Percentiles rank a stretch among this genome's conserved stretches.
Conservation (phyloP, 1,140 invertebrate genomes). For the Heliconius himera region DNA sequence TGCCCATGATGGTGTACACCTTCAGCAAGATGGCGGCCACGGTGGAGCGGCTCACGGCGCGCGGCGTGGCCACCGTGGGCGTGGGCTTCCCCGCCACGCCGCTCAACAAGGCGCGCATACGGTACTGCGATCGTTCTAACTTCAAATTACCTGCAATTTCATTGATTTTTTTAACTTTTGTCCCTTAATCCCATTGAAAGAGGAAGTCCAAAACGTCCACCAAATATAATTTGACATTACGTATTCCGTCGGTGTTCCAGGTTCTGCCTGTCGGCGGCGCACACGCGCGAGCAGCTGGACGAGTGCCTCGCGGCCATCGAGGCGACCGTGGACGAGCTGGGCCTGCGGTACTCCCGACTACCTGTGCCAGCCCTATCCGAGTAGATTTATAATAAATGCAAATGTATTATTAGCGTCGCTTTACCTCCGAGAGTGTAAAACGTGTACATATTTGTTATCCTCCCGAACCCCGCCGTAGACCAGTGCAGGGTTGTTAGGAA, state of each 20-base stretch:
- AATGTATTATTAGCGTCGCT: background rate
- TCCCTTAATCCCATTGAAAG: too few relatives aligned
- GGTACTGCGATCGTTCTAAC: conserved; percentile 63
- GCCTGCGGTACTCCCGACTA: conserved; percentile 86
- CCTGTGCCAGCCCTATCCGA: background rate
- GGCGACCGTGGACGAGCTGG: conserved; percentile 86
- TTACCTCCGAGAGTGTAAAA: background rate
- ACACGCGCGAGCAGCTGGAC: conserved; percentile 98
- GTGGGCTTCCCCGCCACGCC: conserved; percentile 99
- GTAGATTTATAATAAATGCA: background rate
- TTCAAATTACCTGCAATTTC: too few relatives aligned
- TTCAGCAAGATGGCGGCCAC: conserved; percentile 95
- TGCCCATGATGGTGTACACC: conserved; percentile 96
- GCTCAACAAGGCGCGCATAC: conserved; percentile 94
- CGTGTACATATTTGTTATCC: background rate
- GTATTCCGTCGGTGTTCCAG: conserved; percentile 36
- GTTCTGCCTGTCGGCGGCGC: conserved; percentile 97
- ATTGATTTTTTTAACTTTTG: too few relatives aligned
- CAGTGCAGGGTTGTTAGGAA: background rate
- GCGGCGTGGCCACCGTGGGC: conserved; percentile 95
- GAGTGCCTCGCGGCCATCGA: conserved; percentile 89
- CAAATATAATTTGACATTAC: too few relatives aligned
- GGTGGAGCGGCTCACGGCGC: conserved; percentile 90
- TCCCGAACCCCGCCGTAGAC: background rate
- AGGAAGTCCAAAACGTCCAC: too few relatives aligned